Evolutionary conservation across 1,140 invertebrate species (phyloP).

Genomic region (Apis laboriosa): DNA sequence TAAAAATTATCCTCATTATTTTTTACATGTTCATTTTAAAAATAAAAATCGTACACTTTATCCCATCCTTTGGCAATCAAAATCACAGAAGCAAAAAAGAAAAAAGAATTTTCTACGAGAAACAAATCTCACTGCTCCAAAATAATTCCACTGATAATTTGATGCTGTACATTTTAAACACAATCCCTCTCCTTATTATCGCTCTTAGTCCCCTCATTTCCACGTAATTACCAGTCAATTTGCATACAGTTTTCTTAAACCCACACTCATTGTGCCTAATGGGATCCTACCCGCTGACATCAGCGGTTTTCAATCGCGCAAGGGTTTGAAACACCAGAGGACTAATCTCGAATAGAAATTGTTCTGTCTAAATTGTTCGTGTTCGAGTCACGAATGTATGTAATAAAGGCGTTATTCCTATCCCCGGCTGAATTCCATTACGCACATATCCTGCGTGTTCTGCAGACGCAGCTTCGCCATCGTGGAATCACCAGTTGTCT

Average conservation of each 20-base stretch:
- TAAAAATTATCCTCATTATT: no score
- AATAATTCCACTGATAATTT: no score
- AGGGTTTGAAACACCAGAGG: neutral
- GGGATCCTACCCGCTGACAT: neutral
- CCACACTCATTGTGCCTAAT: neutral
- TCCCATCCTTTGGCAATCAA: no score
- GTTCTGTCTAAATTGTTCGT: slow-evolving; percentile 38
- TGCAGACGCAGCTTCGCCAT: slow-evolving; percentile 18
- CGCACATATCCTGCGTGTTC: slow-evolving; percentile 37
- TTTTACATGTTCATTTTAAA: no score
- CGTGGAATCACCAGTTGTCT: slow-evolving; percentile 13
- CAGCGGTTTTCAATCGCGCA: slow-evolving; percentile 26
- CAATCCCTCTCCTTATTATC: no score
- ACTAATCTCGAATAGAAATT: slow-evolving; percentile 41
- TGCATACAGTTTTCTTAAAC: neutral
- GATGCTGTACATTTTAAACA: no score
- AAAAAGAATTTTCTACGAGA: no score
- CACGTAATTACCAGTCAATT: neutral
- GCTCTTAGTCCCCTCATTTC: neutral
- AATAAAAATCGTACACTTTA: no score
- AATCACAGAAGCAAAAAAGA: no score
- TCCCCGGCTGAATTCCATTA: slow-evolving; percentile 42
- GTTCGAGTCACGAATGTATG: neutral
- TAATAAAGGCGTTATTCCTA: slow-evolving; percentile 31
- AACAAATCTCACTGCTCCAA: no score